Evolutionary conservation across 2,888 invertebrate species (phyloP), one percentile per base, ranked within the genome.

Genomic region (Anticlea derivata): DNA sequence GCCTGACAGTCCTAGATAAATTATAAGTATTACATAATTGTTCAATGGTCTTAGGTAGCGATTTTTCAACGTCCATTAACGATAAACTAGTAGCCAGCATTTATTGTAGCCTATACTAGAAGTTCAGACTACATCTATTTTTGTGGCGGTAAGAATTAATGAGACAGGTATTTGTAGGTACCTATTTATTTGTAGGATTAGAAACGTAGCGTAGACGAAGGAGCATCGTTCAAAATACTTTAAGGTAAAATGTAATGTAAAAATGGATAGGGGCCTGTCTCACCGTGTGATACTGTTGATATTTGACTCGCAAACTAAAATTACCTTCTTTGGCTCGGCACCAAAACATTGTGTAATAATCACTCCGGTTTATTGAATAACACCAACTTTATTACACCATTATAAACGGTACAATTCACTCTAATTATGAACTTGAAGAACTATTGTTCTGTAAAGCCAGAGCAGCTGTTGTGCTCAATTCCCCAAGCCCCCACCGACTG

Each of bases 91-190:
- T 39, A 47, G 47, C 46, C 23, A 44, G 43, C 49, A 49, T 33
- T 49, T 50, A 35, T 23, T 13, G 40, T 55, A 52, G 55, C 49
- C 34, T 45, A 45, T 38, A 23, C 12, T 52, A 48, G 45, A 43
- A 7, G 29, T 55, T 51, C 38, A 27, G 12, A 50, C 34, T 53
- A 54, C 33, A 43, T 48, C 11, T 46, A 44, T 47, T 47, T 50
- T 49, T 40, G 26, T 24, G 44, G 26, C 10, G n/a, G 26, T 24
- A 27, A 24, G n/a, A 8, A 34, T 27, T 17, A 5, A 13, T 10
- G 5, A 30, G 20, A 33, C 7, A 11, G 30, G 7, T 27, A 13
- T 33, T 29, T 35, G 11, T 13, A 29, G 24, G 11, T 13, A 29
- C 37, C 23, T n/a, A 7, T n/a, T 22, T 30, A 11, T 7, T 37